phyloP scores from a whole-genome alignment of 2,113 vertebrate species.

The Oceanites oceanicus region DNA sequence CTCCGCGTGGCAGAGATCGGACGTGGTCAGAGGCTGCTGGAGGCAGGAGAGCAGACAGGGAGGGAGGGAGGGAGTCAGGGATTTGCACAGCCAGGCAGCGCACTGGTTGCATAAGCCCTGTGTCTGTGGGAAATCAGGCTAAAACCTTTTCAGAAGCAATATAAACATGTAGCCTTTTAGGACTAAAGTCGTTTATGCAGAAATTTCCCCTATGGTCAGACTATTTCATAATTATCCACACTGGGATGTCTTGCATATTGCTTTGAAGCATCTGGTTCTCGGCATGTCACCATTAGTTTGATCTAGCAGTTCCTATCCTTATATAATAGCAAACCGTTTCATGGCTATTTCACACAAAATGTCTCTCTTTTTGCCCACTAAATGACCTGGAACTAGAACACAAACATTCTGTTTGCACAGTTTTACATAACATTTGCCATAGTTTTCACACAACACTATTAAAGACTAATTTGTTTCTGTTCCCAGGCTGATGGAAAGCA shows the following conservation, averaged over 20 bases:
- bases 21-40: background rate
- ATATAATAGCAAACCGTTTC: constrained; percentile 30
- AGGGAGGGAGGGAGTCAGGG: background rate
- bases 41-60: background rate
- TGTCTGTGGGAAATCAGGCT: constrained; percentile 45
- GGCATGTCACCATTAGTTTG: background rate
- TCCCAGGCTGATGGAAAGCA: constrained; percentile 53
- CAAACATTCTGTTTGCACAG: constrained; percentile 61
- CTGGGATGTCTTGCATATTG: constrained; percentile 38
- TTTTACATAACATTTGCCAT: constrained; percentile 61
- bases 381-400: constrained; percentile 65
- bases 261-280: constrained; percentile 53
- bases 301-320: constrained; percentile 24
- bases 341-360: constrained; percentile 49
- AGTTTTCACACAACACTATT: constrained; percentile 56
- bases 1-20: background rate
- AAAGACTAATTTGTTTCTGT: constrained; percentile 63
- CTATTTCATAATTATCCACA: constrained; percentile 50
- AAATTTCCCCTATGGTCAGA: constrained; percentile 55
- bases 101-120: constrained; percentile 41
- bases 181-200: constrained; percentile 44
- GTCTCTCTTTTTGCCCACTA: constrained; percentile 32
- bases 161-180: constrained; percentile 52
- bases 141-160: constrained; percentile 51
- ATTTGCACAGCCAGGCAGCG: background rate